Base-by-base conservation (phyloP, 2,797 vertebrate genomes). In the Pseudochromis fuscus region DNA sequence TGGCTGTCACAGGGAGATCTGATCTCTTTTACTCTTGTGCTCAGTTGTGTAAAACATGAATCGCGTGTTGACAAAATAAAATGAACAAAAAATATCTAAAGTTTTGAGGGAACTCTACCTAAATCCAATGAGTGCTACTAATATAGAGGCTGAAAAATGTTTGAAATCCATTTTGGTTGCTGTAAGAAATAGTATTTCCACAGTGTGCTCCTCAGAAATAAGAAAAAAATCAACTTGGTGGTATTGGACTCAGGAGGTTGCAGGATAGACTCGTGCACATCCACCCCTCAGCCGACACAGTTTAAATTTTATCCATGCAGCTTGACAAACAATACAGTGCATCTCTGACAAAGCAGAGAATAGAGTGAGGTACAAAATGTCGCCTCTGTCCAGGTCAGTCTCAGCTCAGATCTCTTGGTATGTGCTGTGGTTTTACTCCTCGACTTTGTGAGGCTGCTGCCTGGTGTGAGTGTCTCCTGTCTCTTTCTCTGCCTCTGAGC, bases 371-470 rank as follows among this genome's bases (percentile, higher is more conserved):
- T 77, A 16, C n/a, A 62, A 61, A 66, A 48, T 44, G 35, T 40
- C 52, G 30, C 50, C 1, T 25, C 59, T 58, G 51, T 75, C 31
- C 13, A 4, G 15, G 46, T 67, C 28, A 16, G 42, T 80, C 37
- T 72, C 45, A 18, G 57, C 35, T 77, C 61, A 75, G 35, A 73
- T 27, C 57, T 76, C 35, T 28, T 64, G 68, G 67, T 72, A 74
- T 82, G 76, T 67, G 25, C 60, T 57, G 30, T 42, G 4, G 16
- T 70, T 71, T n/a, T 65, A 19, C 31, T 59, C 13, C 44, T 77
- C 5, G 1, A 48, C 42, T 57, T 62, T 77, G 45, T 65, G 56
- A 40, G 50, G 48, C 37, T 25, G 38, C 51, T 30, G 31, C 23
- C 18, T 55, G 40, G 71, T 31, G 25, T 69, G 65, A 62, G 28